Base-by-base conservation (phyloP, 2,888 invertebrate species). In the Agrochola lota region DNA sequence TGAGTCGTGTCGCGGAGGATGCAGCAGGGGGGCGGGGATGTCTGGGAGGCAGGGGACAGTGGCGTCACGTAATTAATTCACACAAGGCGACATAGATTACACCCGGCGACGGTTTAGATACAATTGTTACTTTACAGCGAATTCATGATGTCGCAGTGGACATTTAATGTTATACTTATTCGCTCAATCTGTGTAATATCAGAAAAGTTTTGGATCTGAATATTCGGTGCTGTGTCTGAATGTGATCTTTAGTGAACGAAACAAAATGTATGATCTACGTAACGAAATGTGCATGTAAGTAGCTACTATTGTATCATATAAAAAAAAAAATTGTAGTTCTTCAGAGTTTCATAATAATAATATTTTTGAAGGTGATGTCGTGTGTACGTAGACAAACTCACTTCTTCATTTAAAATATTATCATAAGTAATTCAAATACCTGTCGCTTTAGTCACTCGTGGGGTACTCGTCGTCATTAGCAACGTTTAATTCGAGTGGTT, bases 41-140 rank as follows among this genome's bases (percentile, higher is more conserved):
- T n/a, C 55, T 0, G 46, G 2, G 35, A 12, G 59, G 46, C 17
- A 46, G 35, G 35, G 46, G 11, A 11, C 57, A 40, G 35, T 62
- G 55, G 57, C 71, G 49, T 67, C 62, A 63, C 71, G 52, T 77
- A 82, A 81, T 82, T 71, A 81, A 63, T 71, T 52, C 67, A 67
- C 55, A 57, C 62, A 57, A 77, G 62, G 30, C 60, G 76, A 52
- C 62, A 67, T 70, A 57, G 82, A 66, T 40, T 70, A 69, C 82
- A 81, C 40, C 55, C 64, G 43, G 40, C 49, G 57, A 35, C 40
- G 55, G n/a, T 43, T 71, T 59, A 46, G n/a, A 59, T 77, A 55
- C 63, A 49, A 57, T 68, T 63, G 26, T 77, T 83, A 81, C 52
- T 63, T 68, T 63, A 64, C 35, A 46, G 3, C 7, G 20, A 62